A percentile compares a stretch with the other conserved stretches of the same genome.
Conservation (phyloP, 92 coral and sea anemone genomes). For the Porites divaricata region DNA sequence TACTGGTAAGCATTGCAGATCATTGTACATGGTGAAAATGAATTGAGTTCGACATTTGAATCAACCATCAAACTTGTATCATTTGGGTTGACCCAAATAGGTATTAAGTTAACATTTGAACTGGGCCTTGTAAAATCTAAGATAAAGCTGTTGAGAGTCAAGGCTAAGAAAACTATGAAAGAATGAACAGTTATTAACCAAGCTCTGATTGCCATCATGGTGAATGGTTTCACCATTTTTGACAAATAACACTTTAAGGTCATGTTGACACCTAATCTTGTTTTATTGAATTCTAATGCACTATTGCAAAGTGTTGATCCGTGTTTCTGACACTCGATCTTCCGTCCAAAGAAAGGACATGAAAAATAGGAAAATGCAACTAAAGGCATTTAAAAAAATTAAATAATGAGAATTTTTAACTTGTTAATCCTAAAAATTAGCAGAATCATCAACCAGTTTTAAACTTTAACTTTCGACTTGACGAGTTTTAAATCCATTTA, state of each 20-base stretch:
- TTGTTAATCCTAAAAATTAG: background rate
- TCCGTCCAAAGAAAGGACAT: background rate
- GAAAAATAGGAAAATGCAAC: background rate
- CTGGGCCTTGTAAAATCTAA: no score
- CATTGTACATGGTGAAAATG: no score
- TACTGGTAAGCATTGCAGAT: no score
- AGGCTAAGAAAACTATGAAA: background rate
- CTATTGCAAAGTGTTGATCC: background rate
- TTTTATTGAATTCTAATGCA: background rate
- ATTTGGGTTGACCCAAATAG: no score
- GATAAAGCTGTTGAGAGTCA: background rate
- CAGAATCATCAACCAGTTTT: background rate
- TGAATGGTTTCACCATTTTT: background rate
- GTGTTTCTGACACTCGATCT: background rate
- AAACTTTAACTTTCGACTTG: background rate
- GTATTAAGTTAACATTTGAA: no score
- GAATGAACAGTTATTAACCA: background rate
- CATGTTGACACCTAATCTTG: background rate
- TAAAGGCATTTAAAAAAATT: background rate
- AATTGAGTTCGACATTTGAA: no score
- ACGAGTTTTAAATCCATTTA: background rate
- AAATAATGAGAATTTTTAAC: background rate
- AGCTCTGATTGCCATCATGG: background rate
- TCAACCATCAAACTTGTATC: no score
- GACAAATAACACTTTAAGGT: background rate